phyloP scores from a whole-genome alignment of 2,888 invertebrate genomes.

The Clistopyga incitator region DNA sequence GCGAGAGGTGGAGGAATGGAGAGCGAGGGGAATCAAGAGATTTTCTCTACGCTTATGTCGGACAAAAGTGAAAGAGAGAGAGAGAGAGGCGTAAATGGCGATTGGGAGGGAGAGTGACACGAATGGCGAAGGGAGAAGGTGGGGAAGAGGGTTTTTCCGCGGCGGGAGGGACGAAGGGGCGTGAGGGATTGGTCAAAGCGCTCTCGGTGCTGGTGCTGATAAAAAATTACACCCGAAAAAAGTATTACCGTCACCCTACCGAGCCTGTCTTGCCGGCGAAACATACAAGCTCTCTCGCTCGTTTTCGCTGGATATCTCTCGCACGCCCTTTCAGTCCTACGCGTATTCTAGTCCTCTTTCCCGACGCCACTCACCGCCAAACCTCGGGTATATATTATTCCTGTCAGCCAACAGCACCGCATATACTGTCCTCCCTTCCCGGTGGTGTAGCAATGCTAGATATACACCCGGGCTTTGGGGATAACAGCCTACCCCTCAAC shows the following conservation, averaged over 20 bases:
- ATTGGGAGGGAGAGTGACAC: conserved; percentile 41
- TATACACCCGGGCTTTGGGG: background rate
- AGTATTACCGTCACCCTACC: conserved; percentile 76
- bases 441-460: conserved; percentile 32
- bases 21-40: conserved; percentile 33
- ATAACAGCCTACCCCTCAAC: background rate
- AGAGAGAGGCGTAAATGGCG: background rate
- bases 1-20: conserved; percentile 9
- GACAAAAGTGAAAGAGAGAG: conserved; percentile 20
- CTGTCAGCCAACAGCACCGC: conserved; percentile 72
- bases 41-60: conserved; percentile 32
- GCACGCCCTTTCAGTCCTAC: conserved; percentile 22
- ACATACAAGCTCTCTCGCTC: conserved; percentile 60
- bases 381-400: conserved; percentile 80
- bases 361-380: conserved; percentile 76
- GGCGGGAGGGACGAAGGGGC: conserved; percentile 67
- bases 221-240: conserved; percentile 82
- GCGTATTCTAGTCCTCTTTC: conserved; percentile 31
- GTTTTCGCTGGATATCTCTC: conserved; percentile 66
- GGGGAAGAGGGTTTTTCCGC: conserved; percentile 67
- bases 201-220: conserved; percentile 78
- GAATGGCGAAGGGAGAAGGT: conserved; percentile 60
- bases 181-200: conserved; percentile 80
- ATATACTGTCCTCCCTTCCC: conserved; percentile 12
- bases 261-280: conserved; percentile 52